Conservation (phyloP, 2,888 invertebrate genomes). For the Drosophila anomalata region DNA sequence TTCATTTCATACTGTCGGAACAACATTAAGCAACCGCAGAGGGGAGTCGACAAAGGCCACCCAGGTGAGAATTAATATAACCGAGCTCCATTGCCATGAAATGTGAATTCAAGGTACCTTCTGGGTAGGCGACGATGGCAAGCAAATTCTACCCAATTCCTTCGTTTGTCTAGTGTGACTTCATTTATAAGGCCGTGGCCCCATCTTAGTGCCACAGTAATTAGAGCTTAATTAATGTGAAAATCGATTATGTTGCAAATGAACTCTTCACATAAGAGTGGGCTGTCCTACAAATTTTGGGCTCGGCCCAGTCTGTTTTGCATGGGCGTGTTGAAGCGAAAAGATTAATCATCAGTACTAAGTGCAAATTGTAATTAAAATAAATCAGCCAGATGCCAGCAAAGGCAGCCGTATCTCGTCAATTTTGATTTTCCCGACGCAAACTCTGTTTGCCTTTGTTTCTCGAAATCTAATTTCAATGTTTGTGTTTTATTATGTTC, state of each 20-base stretch:
- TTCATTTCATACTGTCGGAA: constrained; percentile 10
- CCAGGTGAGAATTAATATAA: constrained; percentile 30
- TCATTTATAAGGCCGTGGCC: constrained; percentile 25
- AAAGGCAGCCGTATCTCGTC: constrained; percentile 22
- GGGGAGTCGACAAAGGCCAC: background rate
- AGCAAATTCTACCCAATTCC: constrained; percentile 46
- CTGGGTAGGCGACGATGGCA: constrained; percentile 5
- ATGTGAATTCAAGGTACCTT: constrained; percentile 9
- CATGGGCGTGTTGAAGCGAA: constrained; percentile 31
- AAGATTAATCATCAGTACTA: constrained; percentile 53
- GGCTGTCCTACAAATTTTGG: constrained; percentile 17
- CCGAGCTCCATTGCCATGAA: constrained; percentile 12
- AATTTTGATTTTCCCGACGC: constrained; percentile 27
- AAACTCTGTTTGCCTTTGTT: constrained; percentile 4
- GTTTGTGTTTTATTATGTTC: background rate
- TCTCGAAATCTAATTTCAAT: constrained; percentile 6
- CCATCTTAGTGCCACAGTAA: constrained; percentile 44
- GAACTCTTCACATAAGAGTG: constrained; percentile 41
- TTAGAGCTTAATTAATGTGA: constrained; percentile 73
- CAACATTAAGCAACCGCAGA: constrained; percentile 19
- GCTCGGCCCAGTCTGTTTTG: constrained; percentile 11
- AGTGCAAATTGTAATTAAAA: constrained; percentile 54
- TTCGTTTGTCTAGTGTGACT: constrained; percentile 49
- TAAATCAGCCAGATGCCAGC: constrained; percentile 47
- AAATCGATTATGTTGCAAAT: constrained; percentile 64